Evolutionary conservation across 1,140 invertebrate species (phyloP), one percentile per base, ranked within the genome.

Genomic region (Homarus americanus): DNA sequence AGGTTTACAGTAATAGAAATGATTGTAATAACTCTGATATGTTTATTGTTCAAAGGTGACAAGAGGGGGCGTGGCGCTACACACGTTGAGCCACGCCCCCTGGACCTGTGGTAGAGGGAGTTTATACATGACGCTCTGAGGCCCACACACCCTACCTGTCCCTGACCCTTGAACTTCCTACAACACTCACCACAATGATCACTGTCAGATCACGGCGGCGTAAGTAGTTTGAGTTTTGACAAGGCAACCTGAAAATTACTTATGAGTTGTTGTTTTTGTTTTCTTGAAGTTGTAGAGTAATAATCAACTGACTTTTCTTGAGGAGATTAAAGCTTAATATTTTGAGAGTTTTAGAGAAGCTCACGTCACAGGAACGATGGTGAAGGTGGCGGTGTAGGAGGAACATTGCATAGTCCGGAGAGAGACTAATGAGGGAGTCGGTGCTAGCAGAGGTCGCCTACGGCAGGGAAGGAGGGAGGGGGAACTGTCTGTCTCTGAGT

Each of bases 401-500:
- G 28, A 76, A 76, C 73, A 76, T 76, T 40, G 36, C 73, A 15
- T 1, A 49, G 44, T 40, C 73, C 73, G 12, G 28, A 76, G 38
- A 38, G n/a, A 44, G 75, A 40, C 0, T 38, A 24, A 38, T 28
- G 63, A 12, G 63, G n/a, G 17, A 32, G 4, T 9, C 63, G 5
- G 4, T 69, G n/a, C 28, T 69, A 69, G 63, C 63, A 69, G 63
- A 32, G n/a, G 28, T 69, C 63, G n/a, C 5, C 0, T 28, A 32
- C 9, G 17, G n/a, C 12, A 17, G 58, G 20, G 58, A 20, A 24
- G 58, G 63, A 58, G 53, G 63, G 63, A 32, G 53, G 72, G 32
- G 28, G 32, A 58, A 49, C 44, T 58, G n/a, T 80, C 41, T 80
- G 41, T 41, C 78, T 80, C 78, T 80, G 15, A 34, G n/a, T 80